Evolutionary conservation across 2,113 vertebrate genomes (phyloP), one percentile per base, ranked within the genome.

Genomic region (Struthidea cinerea): DNA sequence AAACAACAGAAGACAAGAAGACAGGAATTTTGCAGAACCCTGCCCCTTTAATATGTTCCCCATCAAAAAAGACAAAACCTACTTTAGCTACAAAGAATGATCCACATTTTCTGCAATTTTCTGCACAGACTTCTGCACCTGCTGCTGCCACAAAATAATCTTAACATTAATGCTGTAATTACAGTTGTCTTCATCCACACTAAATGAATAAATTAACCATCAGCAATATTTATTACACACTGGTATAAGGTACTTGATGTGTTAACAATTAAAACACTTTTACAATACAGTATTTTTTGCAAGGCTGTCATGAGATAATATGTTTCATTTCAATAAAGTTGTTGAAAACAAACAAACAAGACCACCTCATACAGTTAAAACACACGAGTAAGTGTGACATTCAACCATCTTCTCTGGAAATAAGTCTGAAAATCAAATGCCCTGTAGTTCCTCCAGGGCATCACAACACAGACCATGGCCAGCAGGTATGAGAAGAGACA

Each of bases 301-400:
- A 90, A 75, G 24, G n/a, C 13, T 90, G 32, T 56, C 30, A 59
- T 10, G 12, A 63, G 16, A 22, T 47, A 68, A 42, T 18, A 33
- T 2, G 3, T 70, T 85, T 49, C 10, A 50, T 68, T 44, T 61
- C 41, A 81, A 19, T 6, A 0, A 47, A 50, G 15, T 8, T 68
- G 11, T 49, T 78, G n/a, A 61, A 59, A 65, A 41, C 28, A 64
- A 77, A 30, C 32, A 56, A 81, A 30, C 19, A 64, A 78, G 26
- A 47, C 0, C 11, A 65, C 3, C 11, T 10, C 10, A 5, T 5
- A n/a, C 8, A n/a, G 35, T 84, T 52, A 64, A 26, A 79, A 63
- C 7, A 52, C 11, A 13, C 0, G 1, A 33, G 4, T 21, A 65
- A 13, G 24, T 3, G 3, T 22, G 67, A 81, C 20, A 46, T 27